Evolutionary conservation across 2,888 invertebrate genomes (phyloP).

Genomic region (Serrognathus titanus): DNA sequence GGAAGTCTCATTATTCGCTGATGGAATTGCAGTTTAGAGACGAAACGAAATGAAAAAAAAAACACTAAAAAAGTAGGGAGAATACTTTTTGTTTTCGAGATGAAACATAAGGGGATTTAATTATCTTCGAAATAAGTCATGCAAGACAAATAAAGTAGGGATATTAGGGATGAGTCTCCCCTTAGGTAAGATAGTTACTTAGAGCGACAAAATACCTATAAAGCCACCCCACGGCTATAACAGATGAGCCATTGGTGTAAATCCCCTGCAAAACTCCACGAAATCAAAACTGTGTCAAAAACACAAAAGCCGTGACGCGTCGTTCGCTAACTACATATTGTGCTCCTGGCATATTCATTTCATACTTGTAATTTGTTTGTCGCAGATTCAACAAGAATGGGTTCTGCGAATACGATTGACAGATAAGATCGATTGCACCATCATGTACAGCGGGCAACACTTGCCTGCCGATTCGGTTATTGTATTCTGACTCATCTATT

Average conservation of each 20-base stretch:
- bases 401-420: conserved; percentile 30
- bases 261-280: conserved; percentile 18
- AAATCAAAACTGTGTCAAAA: conserved; percentile 30
- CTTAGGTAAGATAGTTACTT: conserved; percentile 34
- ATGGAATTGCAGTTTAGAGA: too few species aligned
- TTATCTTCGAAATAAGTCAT: too few species aligned
- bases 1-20: too few species aligned
- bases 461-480: conserved; percentile 4
- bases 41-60: too few species aligned
- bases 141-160: conserved; percentile 25
- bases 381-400: conserved; percentile 17
- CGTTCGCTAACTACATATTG: conserved; percentile 33
- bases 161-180: conserved; percentile 33
- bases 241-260: conserved; percentile 22
- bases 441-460: conserved; percentile 22
- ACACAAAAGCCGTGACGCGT: conserved; percentile 21
- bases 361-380: conserved; percentile 41
- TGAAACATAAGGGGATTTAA: too few species aligned
- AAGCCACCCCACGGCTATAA: conserved; percentile 30
- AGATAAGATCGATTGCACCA: conserved; percentile 40
- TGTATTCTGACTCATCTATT: conserved; percentile 7
- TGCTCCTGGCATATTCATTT: conserved; percentile 39
- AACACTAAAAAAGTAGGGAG: too few species aligned
- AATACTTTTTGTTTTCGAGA: too few species aligned
- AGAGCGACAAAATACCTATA: conserved; percentile 39